Base-by-base conservation (phyloP, 2,888 invertebrate species). In the Trichogramma dendrolimi region DNA sequence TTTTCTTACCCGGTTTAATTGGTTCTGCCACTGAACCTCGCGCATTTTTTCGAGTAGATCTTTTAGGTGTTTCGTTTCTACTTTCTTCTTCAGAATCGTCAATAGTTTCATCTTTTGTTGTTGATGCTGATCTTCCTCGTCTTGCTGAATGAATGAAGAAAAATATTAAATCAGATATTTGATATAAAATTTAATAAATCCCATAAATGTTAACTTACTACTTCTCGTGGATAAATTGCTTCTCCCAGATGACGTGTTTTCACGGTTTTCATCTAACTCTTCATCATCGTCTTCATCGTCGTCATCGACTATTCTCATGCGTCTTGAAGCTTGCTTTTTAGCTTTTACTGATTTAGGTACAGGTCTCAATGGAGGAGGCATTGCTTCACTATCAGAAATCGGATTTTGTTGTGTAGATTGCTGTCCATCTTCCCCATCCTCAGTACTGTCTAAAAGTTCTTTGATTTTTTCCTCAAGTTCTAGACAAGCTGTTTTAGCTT, bases 381-480 rank as follows among this genome's bases (percentile, higher is more conserved):
- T 79, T 11, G 65, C 70, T n/a, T 69, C 67, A 11, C 67, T 63
- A 64, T 75, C 73, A 8, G 65, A 60, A 7, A 65, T 5, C 6
- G 57, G 53, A 27, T 27, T 27, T 27, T 27, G 27, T 38, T 53
- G 53, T 8, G 52, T 8, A 27, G 40, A n/a, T 64, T 54, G 10
- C 62, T 41, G 39, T 4, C 27, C 8, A 4, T 58, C 11, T 41
- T 63, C 56, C 6, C 2, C 56, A 44, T 67, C 67, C 4, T 61
- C 56, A 5, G 61, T 58, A 2, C 55, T 53, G 11, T 75, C 70
- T 5, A 78, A 58, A 39, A 78, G 60, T 49, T 74, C 70, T 27
- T 75, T 68, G 7, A 79, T 71, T 48, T 78, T 78, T 55, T 76
- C 75, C 55, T 77, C 75, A 8, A 79, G 62, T 63, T 77, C 77